Conservation (phyloP, 2,888 invertebrate species). For the Thereva unica region DNA sequence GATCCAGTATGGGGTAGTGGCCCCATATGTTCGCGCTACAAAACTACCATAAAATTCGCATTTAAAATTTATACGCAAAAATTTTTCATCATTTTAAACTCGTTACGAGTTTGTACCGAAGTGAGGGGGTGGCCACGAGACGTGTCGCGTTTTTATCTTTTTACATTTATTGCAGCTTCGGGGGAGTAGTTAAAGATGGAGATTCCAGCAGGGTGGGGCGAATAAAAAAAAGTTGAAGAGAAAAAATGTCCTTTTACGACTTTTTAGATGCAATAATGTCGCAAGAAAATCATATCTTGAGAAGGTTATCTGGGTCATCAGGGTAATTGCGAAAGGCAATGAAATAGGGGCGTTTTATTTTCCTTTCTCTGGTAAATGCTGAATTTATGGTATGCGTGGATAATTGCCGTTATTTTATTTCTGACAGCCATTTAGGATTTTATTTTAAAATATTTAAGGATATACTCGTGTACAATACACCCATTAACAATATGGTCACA, state of each 20-base stretch:
- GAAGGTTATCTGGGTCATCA: not conserved
- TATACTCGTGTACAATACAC: too few species aligned
- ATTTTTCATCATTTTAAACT: slow-evolving; percentile 43
- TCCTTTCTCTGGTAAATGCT: too few species aligned
- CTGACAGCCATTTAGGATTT: too few species aligned
- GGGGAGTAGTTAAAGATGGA: not conserved
- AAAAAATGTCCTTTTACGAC: slow-evolving; percentile 16
- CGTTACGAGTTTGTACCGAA: slow-evolving; percentile 30
- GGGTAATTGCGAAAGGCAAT: not conserved
- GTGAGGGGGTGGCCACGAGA: slow-evolving; percentile 21
- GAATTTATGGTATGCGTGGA: too few species aligned
- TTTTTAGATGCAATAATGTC: not conserved
- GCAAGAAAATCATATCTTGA: not conserved
- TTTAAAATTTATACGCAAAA: slow-evolving; percentile 43
- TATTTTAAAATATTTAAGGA: too few species aligned
- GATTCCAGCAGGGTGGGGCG: not conserved
- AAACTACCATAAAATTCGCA: slow-evolving; percentile 43
- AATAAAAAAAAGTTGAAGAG: slow-evolving; percentile 9
- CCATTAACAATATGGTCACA: too few species aligned
- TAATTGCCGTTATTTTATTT: too few species aligned
- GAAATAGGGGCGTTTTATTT: not conserved
- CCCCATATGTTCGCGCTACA: slow-evolving; percentile 41
- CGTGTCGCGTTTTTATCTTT: slow-evolving; percentile 22
- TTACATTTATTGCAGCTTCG: slow-evolving; percentile 15
- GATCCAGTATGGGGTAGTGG: slow-evolving; percentile 23